Conservation (phyloP, 2,888 invertebrate genomes). For the Endomychus coccineus region DNA sequence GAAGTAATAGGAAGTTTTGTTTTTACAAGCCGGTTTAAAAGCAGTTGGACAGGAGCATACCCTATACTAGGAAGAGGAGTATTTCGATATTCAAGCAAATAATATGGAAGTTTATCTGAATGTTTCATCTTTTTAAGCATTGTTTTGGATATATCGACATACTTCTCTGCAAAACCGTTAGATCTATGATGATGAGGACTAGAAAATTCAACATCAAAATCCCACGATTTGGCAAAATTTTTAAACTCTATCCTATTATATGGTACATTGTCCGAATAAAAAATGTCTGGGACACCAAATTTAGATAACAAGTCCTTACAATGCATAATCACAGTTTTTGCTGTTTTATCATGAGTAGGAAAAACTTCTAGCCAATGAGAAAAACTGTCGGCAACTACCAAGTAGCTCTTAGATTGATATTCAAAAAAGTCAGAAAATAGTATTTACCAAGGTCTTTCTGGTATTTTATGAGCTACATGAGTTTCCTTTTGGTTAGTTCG, state of each 20-base stretch:
- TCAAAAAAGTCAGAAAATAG: conserved; percentile 21
- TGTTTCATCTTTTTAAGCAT: too few species aligned
- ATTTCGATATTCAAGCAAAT: conserved; percentile 4
- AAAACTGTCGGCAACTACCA: conserved; percentile 25
- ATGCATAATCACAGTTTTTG: conserved; percentile 13
- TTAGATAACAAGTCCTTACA: conserved; percentile 18
- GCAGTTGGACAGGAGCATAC: conserved; percentile 1
- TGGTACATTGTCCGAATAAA: conserved; percentile 22
- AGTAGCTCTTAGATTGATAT: conserved; percentile 19
- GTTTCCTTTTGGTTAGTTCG: conserved; percentile 10
- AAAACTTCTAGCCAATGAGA: conserved; percentile 22
- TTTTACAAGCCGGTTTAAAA: conserved; percentile 4
- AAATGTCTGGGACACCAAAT: conserved; percentile 11
- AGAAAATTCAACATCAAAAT: conserved; percentile 7
- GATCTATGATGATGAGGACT: conserved; percentile 8
- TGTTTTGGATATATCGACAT: conserved; percentile 8
- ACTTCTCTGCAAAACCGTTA: conserved; percentile 10
- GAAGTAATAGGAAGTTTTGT: conserved; percentile 4
- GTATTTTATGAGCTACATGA: conserved; percentile 18
- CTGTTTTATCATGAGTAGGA: conserved; percentile 9
- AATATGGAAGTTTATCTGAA: conserved; percentile 6
- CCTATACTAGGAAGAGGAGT: conserved; percentile 5
- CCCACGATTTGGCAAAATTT: conserved; percentile 12
- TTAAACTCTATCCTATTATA: conserved; percentile 21
- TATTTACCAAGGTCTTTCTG: conserved; percentile 19